phyloP scores from a whole-genome alignment of 2,113 vertebrate genomes.

The Prunella fulvescens region DNA sequence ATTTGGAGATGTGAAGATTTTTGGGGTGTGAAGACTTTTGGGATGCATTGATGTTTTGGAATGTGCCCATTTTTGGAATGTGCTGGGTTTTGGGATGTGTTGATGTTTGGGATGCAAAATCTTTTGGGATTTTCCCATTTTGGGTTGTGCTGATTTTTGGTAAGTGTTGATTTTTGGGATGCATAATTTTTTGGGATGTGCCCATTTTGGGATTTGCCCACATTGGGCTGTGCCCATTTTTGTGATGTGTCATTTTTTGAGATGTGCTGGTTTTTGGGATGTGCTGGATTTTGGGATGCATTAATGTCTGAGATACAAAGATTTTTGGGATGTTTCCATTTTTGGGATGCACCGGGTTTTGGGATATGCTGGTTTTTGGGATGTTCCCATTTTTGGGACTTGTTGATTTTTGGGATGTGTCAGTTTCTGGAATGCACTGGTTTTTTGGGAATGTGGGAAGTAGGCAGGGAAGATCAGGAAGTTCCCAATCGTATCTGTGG shows the following conservation, averaged over 20 bases:
- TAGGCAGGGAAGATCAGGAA: neutral
- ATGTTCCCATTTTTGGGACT: neutral
- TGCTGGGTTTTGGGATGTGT: too few relatives aligned
- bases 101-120: rapidly evolving
- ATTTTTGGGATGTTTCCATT: neutral
- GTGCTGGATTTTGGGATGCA: neutral
- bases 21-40: neutral
- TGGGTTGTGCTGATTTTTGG: neutral
- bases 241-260: neutral
- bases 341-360: too few relatives aligned
- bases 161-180: neutral
- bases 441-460: neutral
- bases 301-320: neutral
- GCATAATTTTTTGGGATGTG: neutral
- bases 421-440: rapidly evolving
- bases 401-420: neutral
- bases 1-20: neutral
- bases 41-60: too few relatives aligned
- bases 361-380: neutral
- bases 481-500: neutral
- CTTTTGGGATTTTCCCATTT: too few relatives aligned
- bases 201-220: too few relatives aligned
- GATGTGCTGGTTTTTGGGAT: too few relatives aligned
- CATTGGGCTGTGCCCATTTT: too few relatives aligned
- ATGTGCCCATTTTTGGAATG: neutral